These are phyloP conservation scores for Isichthys henryi DNA, from an alignment of 2,113 vertebrate species.

Conservation along the genomic window DNA sequence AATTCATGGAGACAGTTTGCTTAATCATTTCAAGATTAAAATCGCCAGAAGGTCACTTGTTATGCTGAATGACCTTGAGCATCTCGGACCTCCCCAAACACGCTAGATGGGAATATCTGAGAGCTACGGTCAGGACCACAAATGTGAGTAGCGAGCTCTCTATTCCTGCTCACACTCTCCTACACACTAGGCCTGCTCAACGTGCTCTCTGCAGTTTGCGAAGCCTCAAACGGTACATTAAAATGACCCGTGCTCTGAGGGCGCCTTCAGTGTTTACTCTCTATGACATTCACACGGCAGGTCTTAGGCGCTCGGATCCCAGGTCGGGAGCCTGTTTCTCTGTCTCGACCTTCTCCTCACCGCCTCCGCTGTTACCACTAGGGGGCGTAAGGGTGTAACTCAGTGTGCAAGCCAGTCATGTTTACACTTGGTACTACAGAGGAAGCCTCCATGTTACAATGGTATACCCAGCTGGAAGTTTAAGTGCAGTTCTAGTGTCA, in stretches of 20 bases:
- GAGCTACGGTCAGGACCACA: neutral
- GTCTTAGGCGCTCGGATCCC: neutral
- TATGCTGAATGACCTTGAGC: conserved; percentile 12
- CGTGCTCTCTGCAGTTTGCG: neutral
- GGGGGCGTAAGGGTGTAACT: neutral
- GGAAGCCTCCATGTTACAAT: neutral
- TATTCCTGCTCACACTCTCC: neutral
- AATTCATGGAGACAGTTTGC: neutral
- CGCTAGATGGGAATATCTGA: neutral
- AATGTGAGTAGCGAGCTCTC: neutral
- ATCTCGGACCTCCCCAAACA: neutral
- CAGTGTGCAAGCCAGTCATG: neutral
- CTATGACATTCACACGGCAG: neutral
- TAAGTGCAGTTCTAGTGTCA: neutral
- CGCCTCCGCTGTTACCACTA: neutral
- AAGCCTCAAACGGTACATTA: neutral
- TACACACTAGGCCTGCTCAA: neutral
- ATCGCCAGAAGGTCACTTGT: neutral
- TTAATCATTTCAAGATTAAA: neutral
- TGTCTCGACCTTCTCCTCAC: neutral
- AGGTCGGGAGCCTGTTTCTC: neutral
- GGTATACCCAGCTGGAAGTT: neutral
- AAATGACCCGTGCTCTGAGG: neutral
- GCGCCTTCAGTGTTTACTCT: neutral
- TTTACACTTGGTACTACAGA: neutral